Base-by-base conservation (phyloP, 2,888 invertebrate species). In the Branchellion lobata region DNA sequence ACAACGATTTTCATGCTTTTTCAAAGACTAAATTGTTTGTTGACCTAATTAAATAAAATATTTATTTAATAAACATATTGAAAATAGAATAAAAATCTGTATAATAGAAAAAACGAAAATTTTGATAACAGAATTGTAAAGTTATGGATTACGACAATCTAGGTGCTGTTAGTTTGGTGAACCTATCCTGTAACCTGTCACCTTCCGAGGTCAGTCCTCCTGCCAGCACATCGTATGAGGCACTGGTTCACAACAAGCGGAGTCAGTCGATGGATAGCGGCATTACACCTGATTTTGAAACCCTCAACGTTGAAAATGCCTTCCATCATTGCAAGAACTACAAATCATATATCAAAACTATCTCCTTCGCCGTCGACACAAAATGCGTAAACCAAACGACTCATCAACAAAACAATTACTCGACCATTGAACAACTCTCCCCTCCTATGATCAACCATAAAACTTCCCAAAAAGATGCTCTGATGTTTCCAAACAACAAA, bases 261-360 rank as follows among this genome's bases (percentile, higher is more conserved):
- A 81, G 80, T 47, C 80, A 81, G 51, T 82, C 82, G 0, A 81
- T 78, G 24, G 82, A 82, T 73, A 82, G 82, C 36, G 82, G 82
- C 11, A 82, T 81, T 31, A 76, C 79, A 27, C 47, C 80, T 1
- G 82, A 82, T 29, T 61, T 77, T 36, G 82, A 82, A 27, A n/a
- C 27, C 53, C 34, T 27, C 24, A 36, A 65, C 21, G 21, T n/a
- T 33, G 77, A 65, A 11, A 65, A 51, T 31, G 33, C 77, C 31
- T 33, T 31, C 11, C n/a, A 34, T 3, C 61, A 77, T 33, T 24
- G 61, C 24, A 77, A 77, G 34, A 57, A n/a, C n/a, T 3, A 18
- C 61, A 40, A 40, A 14, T 40, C 40, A 14, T 40, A 8, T 14
- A 57, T 57, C 24, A 57, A 57, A 57, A 57, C 61, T n/a, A 57